Evolutionary conservation across 2,888 invertebrate species (phyloP).

Genomic region (Schrankia costaestrigalis): DNA sequence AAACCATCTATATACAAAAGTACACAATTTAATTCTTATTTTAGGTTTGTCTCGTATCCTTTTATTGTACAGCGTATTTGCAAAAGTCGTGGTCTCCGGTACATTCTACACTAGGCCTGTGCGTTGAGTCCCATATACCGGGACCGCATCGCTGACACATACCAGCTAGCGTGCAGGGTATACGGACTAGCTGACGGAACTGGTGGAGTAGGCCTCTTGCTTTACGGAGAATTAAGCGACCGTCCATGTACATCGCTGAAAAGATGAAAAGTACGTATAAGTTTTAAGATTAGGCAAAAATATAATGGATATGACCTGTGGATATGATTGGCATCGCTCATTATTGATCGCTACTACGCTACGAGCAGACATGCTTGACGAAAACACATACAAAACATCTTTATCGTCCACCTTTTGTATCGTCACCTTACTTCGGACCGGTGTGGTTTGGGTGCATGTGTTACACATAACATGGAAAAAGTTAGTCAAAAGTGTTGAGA

Average conservation of each 20-base stretch:
- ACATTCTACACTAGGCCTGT: slow-evolving; percentile 93
- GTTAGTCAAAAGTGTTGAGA: too few species aligned
- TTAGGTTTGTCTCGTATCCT: background rate
- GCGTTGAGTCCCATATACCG: slow-evolving; percentile 97
- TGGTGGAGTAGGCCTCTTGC: slow-evolving; percentile 95
- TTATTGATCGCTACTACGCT: background rate
- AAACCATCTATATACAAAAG: background rate
- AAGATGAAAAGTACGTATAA: slow-evolving; percentile 6
- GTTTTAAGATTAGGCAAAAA: background rate
- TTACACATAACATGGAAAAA: too few species aligned
- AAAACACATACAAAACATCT: background rate
- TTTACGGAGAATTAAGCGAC: slow-evolving; percentile 92
- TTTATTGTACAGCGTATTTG: slow-evolving; percentile 60
- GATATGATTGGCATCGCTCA: too few species aligned
- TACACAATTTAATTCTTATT: too few species aligned
- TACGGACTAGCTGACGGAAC: slow-evolving; percentile 91
- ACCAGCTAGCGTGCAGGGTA: slow-evolving; percentile 94
- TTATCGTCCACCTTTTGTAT: background rate
- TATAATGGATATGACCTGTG: too few species aligned
- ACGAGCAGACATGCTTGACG: background rate
- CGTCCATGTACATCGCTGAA: slow-evolving; percentile 98
- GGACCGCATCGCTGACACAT: slow-evolving; percentile 94
- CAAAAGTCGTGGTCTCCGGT: slow-evolving; percentile 85
- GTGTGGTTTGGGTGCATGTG: too few species aligned
- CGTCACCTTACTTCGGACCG: too few species aligned